Conservation (phyloP, 2,113 vertebrate genomes). For the Peucedramus taeniatus region DNA sequence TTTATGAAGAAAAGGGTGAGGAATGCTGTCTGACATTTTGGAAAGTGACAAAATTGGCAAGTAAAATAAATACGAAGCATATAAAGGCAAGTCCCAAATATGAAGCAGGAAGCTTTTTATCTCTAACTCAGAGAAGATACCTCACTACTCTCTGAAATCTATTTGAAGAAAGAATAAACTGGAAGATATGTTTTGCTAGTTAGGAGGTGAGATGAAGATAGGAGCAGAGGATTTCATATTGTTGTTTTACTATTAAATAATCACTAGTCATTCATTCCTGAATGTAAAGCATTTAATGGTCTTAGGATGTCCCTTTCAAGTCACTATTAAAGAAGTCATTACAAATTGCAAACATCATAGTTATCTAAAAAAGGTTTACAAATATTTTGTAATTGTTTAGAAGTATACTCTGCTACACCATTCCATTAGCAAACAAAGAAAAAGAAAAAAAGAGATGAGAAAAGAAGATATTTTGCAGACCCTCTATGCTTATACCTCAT, state of each 20-base stretch:
- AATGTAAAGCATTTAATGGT: neutral
- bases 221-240: neutral
- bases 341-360: neutral
- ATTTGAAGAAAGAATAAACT: neutral
- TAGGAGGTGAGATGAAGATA: neutral
- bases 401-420: neutral
- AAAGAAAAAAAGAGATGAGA: neutral
- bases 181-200: neutral
- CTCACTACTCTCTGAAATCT: neutral
- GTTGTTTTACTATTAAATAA: neutral
- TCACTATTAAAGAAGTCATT: neutral
- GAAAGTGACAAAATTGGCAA: neutral
- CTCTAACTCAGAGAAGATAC: neutral
- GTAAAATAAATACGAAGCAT: neutral
- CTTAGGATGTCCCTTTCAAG: neutral
- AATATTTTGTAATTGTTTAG: neutral
- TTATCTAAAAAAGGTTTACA: neutral
- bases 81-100: neutral
- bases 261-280: neutral
- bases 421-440: neutral
- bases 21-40: neutral
- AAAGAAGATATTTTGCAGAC: neutral
- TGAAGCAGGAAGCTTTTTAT: neutral
- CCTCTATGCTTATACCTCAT: neutral
- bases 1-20: neutral